Conservation (phyloP, 1,140 invertebrate species). For the Acromyrmex charruanus region DNA sequence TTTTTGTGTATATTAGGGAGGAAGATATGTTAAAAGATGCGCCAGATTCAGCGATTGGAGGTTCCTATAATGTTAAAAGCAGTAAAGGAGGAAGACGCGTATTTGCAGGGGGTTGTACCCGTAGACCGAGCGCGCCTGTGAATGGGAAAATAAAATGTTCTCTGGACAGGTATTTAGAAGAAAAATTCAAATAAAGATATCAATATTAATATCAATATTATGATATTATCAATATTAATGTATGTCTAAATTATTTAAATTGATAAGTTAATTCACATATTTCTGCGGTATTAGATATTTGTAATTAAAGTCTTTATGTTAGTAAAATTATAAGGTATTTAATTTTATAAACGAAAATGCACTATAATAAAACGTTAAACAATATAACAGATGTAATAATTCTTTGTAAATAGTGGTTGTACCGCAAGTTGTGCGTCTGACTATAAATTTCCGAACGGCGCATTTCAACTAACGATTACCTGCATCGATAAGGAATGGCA, state of each 20-base stretch:
- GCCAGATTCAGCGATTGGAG: background rate
- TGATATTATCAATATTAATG: no score
- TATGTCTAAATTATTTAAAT: background rate
- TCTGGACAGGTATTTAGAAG: slow-evolving; percentile 74
- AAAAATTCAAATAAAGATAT: background rate
- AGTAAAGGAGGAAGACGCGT: slow-evolving; percentile 24
- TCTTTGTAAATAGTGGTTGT: slow-evolving; percentile 85
- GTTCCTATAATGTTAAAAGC: slow-evolving; percentile 40
- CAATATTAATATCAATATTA: no score
- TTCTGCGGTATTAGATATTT: background rate
- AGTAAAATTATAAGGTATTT: background rate
- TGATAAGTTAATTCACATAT: slow-evolving; percentile 8
- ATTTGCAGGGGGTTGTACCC: slow-evolving; percentile 76
- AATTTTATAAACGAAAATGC: background rate
- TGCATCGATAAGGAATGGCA: slow-evolving; percentile 88
- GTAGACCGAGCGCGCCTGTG: slow-evolving; percentile 78
- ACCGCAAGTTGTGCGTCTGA: slow-evolving; percentile 86
- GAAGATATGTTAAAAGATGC: background rate
- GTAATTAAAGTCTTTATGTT: no score
- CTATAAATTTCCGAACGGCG: slow-evolving; percentile 89
- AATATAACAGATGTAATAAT: slow-evolving; percentile 15
- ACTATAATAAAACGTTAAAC: background rate
- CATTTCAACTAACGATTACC: slow-evolving; percentile 84
- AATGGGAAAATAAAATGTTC: slow-evolving; percentile 85
- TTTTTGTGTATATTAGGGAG: background rate